A percentile compares a stretch with the other conserved stretches of the same genome.
These are phyloP conservation scores for Tachycineta bicolor DNA, from an alignment of 2,113 vertebrate genomes.

Conservation along the genomic window DNA sequence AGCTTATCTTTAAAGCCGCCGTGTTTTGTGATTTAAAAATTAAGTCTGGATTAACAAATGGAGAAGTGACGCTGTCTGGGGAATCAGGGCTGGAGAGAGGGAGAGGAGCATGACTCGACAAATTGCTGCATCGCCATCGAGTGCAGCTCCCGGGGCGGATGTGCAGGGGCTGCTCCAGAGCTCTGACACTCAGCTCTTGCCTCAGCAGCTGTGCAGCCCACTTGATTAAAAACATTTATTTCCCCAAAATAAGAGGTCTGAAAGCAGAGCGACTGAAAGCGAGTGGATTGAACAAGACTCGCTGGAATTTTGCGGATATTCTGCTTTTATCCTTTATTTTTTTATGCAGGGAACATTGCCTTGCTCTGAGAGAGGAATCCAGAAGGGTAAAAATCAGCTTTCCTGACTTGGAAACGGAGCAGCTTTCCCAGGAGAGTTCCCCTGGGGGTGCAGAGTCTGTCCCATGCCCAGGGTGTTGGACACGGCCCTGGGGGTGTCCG, in stretches of 20 bases:
- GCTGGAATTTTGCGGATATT: not conserved
- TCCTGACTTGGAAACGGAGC: not conserved
- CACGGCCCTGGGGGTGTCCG: not conserved
- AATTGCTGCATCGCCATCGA: not conserved
- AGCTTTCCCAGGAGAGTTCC: accelerated
- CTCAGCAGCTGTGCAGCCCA: not conserved
- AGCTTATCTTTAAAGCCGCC: slow-evolving; percentile 42
- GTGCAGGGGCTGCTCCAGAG: not conserved
- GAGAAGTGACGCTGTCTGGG: slow-evolving; percentile 1
- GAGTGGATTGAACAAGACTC: not conserved
- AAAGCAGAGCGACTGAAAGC: not conserved
- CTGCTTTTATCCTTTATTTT: not conserved
- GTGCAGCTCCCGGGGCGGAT: not conserved
- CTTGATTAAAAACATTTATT: slow-evolving; percentile 5
- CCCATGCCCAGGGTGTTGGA: not conserved
- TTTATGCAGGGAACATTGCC: not conserved
- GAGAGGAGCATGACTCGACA: slow-evolving; percentile 38
- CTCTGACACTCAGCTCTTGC: not conserved
- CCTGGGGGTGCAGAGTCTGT: accelerated
- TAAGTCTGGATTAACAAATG: slow-evolving; percentile 53
- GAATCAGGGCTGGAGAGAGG: slow-evolving; percentile 21
- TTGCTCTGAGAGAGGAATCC: not conserved
- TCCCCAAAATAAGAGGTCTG: not conserved
- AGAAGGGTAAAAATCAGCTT: not conserved
- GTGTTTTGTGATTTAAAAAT: slow-evolving; percentile 51